Evolutionary conservation across 2,797 vertebrate species (phyloP).

Genomic region (Hozukius guyotensis): DNA sequence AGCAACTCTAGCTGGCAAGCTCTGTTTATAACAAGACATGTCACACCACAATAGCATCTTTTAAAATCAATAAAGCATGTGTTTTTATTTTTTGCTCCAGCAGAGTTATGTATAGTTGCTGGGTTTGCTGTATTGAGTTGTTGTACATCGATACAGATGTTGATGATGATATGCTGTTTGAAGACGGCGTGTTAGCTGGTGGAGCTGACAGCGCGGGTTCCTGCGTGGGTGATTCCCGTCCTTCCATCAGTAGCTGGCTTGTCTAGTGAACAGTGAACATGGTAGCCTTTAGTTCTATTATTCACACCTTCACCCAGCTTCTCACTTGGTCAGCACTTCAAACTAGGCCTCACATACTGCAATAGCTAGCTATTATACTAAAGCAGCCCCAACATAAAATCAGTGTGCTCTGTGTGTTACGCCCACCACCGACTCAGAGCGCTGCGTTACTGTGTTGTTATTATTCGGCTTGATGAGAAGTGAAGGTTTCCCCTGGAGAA

Average conservation of each 20-base stretch:
- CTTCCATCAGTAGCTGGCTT: conserved; percentile 28
- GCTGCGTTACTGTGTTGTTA: conserved; percentile 35
- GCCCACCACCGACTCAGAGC: conserved; percentile 23
- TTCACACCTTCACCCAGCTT: conserved; percentile 54
- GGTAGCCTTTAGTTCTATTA: conserved; percentile 66
- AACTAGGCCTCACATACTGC: conserved; percentile 15
- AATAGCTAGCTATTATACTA: conserved; percentile 11
- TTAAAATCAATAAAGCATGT: conserved; percentile 29
- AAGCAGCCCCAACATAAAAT: conserved; percentile 12
- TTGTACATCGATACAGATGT: conserved; percentile 23
- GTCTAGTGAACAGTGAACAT: conserved; percentile 12
- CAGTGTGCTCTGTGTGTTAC: conserved; percentile 14
- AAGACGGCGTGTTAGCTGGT: conserved; percentile 23
- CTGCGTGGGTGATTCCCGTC: conserved; percentile 21
- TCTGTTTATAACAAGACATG: conserved; percentile 32
- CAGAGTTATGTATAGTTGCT: background rate
- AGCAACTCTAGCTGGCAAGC: conserved; percentile 4
- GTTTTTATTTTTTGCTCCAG: background rate
- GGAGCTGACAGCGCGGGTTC: conserved; percentile 33
- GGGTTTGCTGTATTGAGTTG: conserved; percentile 14
- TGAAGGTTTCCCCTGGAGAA: conserved; percentile 32
- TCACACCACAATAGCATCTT: conserved; percentile 8
- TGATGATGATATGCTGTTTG: conserved; percentile 50
- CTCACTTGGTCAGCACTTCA: conserved; percentile 41
- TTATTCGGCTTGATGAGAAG: conserved; percentile 57